These are phyloP conservation scores for Hybos culiciformis DNA, from an alignment of 2,888 invertebrate genomes.

Conservation along the genomic window DNA sequence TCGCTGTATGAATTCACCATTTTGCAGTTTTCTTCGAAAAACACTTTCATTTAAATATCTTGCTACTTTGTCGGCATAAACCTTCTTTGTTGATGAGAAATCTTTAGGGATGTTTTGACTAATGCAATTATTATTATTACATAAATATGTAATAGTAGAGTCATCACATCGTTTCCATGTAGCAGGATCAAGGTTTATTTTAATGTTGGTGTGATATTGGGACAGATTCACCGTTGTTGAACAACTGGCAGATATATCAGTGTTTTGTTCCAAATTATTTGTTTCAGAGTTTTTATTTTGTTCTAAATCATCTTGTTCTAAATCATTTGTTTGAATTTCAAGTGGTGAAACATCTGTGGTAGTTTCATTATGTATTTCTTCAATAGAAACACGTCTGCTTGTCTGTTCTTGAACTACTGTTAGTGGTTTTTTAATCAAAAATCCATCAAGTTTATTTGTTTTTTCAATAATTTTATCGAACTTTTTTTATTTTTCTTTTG, in stretches of 20 bases:
- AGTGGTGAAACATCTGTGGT: background rate
- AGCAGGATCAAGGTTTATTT: slow-evolving; percentile 2
- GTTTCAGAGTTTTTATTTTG: slow-evolving; percentile 4
- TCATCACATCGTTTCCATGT: slow-evolving; percentile 1
- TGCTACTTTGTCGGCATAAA: background rate
- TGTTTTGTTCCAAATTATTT: slow-evolving; percentile 7
- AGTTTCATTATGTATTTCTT: background rate
- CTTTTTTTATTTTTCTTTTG: background rate
- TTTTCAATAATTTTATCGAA: background rate
- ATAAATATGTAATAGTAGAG: slow-evolving; percentile 1
- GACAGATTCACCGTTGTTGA: background rate
- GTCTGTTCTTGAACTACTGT: background rate
- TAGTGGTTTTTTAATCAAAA: background rate
- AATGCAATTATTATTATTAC: background rate
- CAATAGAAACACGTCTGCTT: background rate
- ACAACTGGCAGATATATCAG: background rate
- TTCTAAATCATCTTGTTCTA: slow-evolving; percentile 4
- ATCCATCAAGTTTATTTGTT: background rate
- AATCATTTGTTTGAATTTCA: background rate
- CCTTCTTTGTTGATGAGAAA: slow-evolving; percentile 1
- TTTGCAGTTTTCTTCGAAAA: background rate
- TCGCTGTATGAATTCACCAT: background rate
- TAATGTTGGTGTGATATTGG: background rate
- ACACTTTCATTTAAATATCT: background rate
- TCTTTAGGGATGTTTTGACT: slow-evolving; percentile 1